Base-by-base conservation (phyloP, 2,797 vertebrate species). In the Tapera naevia region DNA sequence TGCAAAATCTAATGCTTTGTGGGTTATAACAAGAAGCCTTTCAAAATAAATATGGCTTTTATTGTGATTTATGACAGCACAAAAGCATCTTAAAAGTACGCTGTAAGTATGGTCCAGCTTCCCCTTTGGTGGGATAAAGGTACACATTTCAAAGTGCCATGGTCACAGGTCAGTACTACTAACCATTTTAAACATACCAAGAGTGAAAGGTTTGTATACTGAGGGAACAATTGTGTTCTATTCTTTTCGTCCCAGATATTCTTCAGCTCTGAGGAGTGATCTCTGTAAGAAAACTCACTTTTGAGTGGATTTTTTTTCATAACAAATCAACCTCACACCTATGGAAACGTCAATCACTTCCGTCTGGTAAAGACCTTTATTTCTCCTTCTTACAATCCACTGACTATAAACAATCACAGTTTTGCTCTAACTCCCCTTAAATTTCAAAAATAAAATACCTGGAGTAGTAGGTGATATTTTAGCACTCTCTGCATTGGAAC, bases 401-500 rank as follows among this genome's bases (percentile, higher is more conserved):
- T 61, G 30, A 50, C 50, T 25, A 84, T 23, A 80, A 92, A 61
- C 30, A 39, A 78, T 19, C 24, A 57, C 7, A 46, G 12, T 67
- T 88, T 66, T 87, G 17, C 15, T 81, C 33, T 86, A n/a, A 39
- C n/a, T 8, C 25, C 28, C 32, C 50, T 76, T 78, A 51, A 83
- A 53, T 21, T 87, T 76, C 19, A 73, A 73, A 87, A 79, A 58
- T 33, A 35, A 73, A 84, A 56, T 97, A 99, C 99, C 99, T 99
- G 99, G 54, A 99, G 98, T 46, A 99, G 98, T 24, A 99, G 98
- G 78, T 99, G 99, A 84, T 99, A 99, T 94, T 99, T 99, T 45
- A 99, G 93, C 43, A 99, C 99, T 85, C 99, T 98, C 94, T 99
- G 99, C 99, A 99, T 99, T 5, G 99, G 99, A 87, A 99, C 99